phyloP scores from a whole-genome alignment of 2,888 invertebrate species.

The Mesorhabditis belari region DNA sequence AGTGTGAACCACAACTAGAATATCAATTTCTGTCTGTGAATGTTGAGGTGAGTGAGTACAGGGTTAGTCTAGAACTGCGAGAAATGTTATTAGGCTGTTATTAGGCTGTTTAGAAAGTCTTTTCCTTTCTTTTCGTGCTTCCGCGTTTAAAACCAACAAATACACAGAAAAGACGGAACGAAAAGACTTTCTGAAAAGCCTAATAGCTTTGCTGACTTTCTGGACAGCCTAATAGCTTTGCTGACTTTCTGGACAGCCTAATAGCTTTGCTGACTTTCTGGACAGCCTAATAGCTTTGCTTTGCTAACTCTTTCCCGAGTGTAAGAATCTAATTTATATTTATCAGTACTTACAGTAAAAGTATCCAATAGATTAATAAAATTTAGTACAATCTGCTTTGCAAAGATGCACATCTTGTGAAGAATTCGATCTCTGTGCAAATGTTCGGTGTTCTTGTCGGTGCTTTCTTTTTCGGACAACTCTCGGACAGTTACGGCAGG shows the following conservation, averaged over 20 bases:
- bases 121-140: background rate
- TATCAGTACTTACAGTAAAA: background rate
- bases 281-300: background rate
- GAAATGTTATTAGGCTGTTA: background rate
- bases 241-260: background rate
- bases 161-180: no score
- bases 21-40: conserved; percentile 19
- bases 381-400: conserved; percentile 30
- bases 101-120: no score
- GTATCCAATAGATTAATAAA: background rate
- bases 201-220: no score
- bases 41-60: conserved; percentile 19
- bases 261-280: background rate
- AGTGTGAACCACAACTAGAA: conserved; percentile 11
- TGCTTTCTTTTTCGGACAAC: conserved; percentile 38
- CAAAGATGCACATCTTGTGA: conserved; percentile 22
- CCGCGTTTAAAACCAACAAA: no score
- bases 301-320: background rate
- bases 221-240: no score
- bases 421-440: conserved; percentile 31
- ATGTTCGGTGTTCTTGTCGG: conserved; percentile 41
- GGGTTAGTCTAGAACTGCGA: no score
- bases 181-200: no score
- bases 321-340: conserved; percentile 2
- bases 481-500: conserved; percentile 35